phyloP scores from a whole-genome alignment of 2,888 invertebrate species.

The Xestia c-nigrum region DNA sequence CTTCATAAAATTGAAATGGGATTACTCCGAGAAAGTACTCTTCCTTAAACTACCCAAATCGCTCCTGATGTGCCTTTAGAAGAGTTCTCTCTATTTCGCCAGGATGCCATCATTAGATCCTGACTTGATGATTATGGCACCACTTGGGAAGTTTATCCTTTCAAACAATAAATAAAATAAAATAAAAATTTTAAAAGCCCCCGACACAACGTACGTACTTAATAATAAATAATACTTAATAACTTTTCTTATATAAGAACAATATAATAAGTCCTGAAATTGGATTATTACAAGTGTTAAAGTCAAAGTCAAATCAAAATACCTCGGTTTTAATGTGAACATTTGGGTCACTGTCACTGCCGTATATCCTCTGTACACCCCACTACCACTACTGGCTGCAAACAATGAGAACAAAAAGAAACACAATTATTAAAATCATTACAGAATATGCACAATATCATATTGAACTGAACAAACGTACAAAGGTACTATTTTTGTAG shows the following conservation, averaged over 20 bases:
- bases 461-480: conserved; percentile 1
- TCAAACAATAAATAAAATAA: no score
- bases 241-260: neutral
- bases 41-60: no score
- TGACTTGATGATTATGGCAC: no score
- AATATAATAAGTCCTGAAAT: neutral
- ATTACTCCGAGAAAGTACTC: no score
- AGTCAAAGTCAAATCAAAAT: neutral
- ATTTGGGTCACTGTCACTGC: neutral
- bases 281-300: neutral
- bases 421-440: neutral
- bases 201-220: no score
- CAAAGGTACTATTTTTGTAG: neutral
- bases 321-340: neutral
- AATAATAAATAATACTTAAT: no score
- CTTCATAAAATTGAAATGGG: no score
- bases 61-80: no score
- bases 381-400: neutral
- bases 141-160: no score
- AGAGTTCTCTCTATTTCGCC: no score
- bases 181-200: no score
- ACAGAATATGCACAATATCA: neutral
- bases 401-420: neutral
- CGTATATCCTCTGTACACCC: neutral
- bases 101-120: no score